Evolutionary conservation across 2,113 vertebrate species (phyloP), one percentile per base, ranked within the genome.

Genomic region (Bostrychus sinensis): DNA sequence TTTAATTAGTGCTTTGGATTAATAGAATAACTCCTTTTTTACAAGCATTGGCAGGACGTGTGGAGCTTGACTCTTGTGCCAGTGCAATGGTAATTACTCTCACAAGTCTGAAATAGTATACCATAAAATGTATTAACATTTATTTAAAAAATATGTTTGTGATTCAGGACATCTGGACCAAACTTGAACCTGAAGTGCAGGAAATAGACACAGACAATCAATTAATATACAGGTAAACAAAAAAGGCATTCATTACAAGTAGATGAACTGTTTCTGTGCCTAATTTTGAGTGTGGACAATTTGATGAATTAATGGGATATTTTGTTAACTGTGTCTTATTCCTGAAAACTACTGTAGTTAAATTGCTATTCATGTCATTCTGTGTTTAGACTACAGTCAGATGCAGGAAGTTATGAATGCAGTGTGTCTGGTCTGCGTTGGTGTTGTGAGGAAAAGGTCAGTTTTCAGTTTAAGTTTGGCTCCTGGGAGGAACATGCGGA

Each of bases 321-420:
- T 56, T 1, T 9, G 0, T 32, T 50, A n/a, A n/a, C n/a, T n/a
- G n/a, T n/a, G n/a, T n/a, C n/a, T n/a, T n/a, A n/a, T n/a, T n/a
- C n/a, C n/a, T n/a, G n/a, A n/a, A n/a, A n/a, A n/a, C n/a, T n/a
- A n/a, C n/a, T n/a, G n/a, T n/a, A n/a, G n/a, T n/a, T n/a, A n/a
- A n/a, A n/a, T n/a, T 62, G 30, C 8, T 32, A 32, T 32, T 32
- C 5, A 32, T 32, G 30, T 8, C 30, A 1, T 42, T 17, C 19
- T 6, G 17, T 3, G 4, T 45, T n/a, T 38, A 82, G 75, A 45
- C 50, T 82, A 5, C 71, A 69, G 45, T 72, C 59, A 56, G 66
- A 71, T 38, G 56, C 56, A 2, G 75, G 80, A 43, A 43, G 2
- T 26, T 81, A 70, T 70, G 74, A 82, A 57, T 82, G 75, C 60